Conservation (phyloP, 2,888 invertebrate species). For the Byasa hedistus region DNA sequence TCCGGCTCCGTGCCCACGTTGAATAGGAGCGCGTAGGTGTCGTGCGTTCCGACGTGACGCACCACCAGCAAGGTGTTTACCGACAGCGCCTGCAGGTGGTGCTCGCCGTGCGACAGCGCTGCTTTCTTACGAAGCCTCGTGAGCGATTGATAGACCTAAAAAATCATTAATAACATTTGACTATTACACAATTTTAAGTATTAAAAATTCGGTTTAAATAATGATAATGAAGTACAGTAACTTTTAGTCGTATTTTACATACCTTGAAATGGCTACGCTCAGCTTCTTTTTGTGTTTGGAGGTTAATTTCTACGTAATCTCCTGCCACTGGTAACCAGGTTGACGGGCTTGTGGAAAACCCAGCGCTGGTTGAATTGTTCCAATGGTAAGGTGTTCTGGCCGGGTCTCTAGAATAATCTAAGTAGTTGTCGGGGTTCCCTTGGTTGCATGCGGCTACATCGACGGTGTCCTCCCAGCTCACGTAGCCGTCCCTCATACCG, state of each 20-base stretch:
- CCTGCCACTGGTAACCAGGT: constrained; percentile 85
- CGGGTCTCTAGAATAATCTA: constrained; percentile 79
- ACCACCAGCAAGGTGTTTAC: constrained; percentile 49
- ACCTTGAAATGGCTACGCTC: constrained; percentile 75
- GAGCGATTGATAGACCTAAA: constrained; percentile 75
- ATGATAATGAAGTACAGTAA: not conserved
- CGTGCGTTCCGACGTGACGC: constrained; percentile 49
- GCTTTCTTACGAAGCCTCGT: constrained; percentile 65
- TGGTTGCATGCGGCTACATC: constrained; percentile 79
- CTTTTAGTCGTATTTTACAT: constrained; percentile 4
- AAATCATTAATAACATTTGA: too few relatives aligned
- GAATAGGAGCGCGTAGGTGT: constrained; percentile 65
- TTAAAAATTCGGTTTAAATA: not conserved
- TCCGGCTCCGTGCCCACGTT: constrained; percentile 72
- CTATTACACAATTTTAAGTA: not conserved
- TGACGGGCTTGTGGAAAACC: constrained; percentile 75
- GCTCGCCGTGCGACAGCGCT: constrained; percentile 60
- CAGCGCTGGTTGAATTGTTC: constrained; percentile 76
- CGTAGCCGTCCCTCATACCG: constrained; percentile 82
- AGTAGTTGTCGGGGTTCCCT: constrained; percentile 75
- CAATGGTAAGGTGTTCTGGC: constrained; percentile 84
- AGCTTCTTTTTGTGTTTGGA: constrained; percentile 72
- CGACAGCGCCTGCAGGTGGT: constrained; percentile 52
- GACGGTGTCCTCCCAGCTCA: constrained; percentile 79
- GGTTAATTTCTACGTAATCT: constrained; percentile 80